Conservation (phyloP, 2,113 vertebrate species). For the Pachypanchax playfairii region DNA sequence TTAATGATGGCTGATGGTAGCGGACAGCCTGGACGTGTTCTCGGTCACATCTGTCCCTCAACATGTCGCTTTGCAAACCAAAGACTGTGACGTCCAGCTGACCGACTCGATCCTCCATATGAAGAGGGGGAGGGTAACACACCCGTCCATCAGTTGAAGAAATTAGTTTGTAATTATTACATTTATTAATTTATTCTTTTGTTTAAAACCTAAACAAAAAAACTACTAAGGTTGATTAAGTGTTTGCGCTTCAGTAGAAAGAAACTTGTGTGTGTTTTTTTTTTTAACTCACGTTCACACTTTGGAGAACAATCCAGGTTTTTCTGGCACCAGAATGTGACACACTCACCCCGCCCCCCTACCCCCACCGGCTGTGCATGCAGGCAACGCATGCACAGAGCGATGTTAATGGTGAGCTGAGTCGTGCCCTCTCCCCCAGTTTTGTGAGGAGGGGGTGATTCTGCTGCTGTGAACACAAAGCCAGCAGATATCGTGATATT, state of each 20-base stretch:
- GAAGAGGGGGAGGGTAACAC: too few species aligned
- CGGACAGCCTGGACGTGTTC: not conserved
- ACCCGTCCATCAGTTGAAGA: too few species aligned
- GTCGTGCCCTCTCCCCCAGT: slow-evolving; percentile 66
- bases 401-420: slow-evolving; percentile 62
- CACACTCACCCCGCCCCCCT: slow-evolving; percentile 48
- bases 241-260: not conserved
- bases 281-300: not conserved
- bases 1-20: not conserved
- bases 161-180: too few species aligned
- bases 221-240: too few species aligned
- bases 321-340: slow-evolving; percentile 62
- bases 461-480: slow-evolving; percentile 36
- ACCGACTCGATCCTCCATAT: not conserved
- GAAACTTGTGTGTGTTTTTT: too few species aligned
- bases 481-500: too few species aligned
- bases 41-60: not conserved
- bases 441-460: slow-evolving; percentile 29
- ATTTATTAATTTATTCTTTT: too few species aligned
- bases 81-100: not conserved
- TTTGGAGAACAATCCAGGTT: slow-evolving; percentile 28
- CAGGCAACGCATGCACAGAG: slow-evolving; percentile 45
- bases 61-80: not conserved
- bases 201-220: too few species aligned
- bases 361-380: slow-evolving; percentile 45